A percentile compares a stretch with the other conserved stretches of the same genome.
Evolutionary conservation across 2,113 vertebrate species (phyloP).

Genomic region (Hippocampus guttulatus): DNA sequence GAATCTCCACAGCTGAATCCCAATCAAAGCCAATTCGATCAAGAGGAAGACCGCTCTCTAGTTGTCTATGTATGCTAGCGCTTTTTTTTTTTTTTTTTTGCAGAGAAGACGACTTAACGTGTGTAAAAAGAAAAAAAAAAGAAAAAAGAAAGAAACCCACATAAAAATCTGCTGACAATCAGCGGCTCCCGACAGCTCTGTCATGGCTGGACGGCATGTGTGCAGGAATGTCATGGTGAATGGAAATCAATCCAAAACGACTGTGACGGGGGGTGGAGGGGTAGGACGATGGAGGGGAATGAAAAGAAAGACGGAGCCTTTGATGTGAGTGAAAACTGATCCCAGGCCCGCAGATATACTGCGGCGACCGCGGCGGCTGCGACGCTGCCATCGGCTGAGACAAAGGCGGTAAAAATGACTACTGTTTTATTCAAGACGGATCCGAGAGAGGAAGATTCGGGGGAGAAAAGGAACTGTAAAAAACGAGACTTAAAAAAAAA

Average conservation of each 20-base stretch:
- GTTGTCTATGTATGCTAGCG: not conserved
- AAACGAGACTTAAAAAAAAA: slow-evolving; percentile 47
- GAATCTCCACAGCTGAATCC: no score
- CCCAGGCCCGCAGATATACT: slow-evolving; percentile 75
- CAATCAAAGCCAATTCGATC: no score
- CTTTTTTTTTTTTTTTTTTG: no score
- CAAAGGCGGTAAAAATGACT: slow-evolving; percentile 58
- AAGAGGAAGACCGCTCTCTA: not conserved
- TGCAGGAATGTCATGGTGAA: slow-evolving; percentile 74
- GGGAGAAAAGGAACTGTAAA: slow-evolving; percentile 22
- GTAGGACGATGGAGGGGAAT: slow-evolving; percentile 66
- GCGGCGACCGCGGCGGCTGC: slow-evolving; percentile 55
- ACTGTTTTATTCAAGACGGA: slow-evolving; percentile 64
- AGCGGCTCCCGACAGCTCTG: slow-evolving; percentile 61
- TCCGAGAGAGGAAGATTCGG: slow-evolving; percentile 17
- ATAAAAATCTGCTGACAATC: slow-evolving; percentile 69
- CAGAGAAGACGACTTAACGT: no score
- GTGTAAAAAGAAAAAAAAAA: not conserved
- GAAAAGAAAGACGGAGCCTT: slow-evolving; percentile 68
- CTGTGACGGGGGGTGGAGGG: slow-evolving; percentile 58
- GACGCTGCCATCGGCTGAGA: slow-evolving; percentile 57
- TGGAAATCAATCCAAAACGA: slow-evolving; percentile 76
- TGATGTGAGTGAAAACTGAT: slow-evolving; percentile 77
- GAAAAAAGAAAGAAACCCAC: slow-evolving; percentile 14
- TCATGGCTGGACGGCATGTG: slow-evolving; percentile 68